Evolutionary conservation across 2,113 vertebrate genomes (phyloP).

Genomic region (Callorhinus ursinus): DNA sequence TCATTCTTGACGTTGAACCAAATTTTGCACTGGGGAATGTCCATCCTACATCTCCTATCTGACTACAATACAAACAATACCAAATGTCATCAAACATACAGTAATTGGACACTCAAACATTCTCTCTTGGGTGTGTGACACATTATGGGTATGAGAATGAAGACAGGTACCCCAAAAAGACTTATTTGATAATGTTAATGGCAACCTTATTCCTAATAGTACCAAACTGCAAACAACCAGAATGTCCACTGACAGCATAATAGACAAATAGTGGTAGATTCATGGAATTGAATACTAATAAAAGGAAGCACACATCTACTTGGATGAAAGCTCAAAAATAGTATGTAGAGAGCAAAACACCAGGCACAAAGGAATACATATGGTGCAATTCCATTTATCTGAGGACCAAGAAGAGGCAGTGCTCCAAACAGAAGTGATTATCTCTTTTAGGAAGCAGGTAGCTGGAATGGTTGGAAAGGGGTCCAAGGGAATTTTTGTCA

Average conservation of each 20-base stretch:
- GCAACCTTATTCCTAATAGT: background rate
- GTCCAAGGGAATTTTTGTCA: background rate
- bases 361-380: background rate
- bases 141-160: background rate
- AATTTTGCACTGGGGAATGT: background rate
- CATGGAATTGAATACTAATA: background rate
- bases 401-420: background rate
- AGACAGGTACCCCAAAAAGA: background rate
- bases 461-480: background rate
- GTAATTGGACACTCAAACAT: fast-evolving
- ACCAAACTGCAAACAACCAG: background rate
- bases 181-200: background rate
- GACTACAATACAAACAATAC: background rate
- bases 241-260: background rate
- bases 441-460: background rate
- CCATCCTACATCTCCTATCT: background rate
- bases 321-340: background rate
- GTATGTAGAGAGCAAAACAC: background rate
- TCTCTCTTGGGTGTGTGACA: background rate
- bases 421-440: background rate
- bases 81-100: background rate
- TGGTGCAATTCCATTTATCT: background rate
- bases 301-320: background rate
- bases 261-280: background rate
- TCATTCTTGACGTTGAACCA: background rate